Percentiles rank a stretch among this genome's conserved stretches.
Conservation (phyloP, 2,888 invertebrate species). For the Pollenia griseotomentosa region DNA sequence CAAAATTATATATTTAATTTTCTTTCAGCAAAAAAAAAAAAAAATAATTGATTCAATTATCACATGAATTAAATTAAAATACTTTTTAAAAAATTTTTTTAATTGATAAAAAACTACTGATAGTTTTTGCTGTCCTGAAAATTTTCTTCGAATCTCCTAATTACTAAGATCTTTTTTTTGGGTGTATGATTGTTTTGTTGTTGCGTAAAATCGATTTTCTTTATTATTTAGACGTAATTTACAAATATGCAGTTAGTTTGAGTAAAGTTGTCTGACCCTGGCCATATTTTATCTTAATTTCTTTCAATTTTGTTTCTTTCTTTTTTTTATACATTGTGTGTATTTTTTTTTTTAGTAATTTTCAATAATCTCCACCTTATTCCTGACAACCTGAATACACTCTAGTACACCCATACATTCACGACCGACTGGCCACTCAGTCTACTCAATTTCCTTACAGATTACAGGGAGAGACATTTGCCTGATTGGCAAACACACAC, state of each 20-base stretch:
- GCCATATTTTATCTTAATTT: slow-evolving; percentile 63
- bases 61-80: no score
- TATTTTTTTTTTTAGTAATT: slow-evolving; percentile 24
- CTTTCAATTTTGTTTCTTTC: slow-evolving; percentile 41
- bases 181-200: background rate
- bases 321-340: background rate
- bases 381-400: slow-evolving; percentile 13
- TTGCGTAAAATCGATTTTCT: slow-evolving; percentile 70
- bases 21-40: no score
- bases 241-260: slow-evolving; percentile 24
- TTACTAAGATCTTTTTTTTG: slow-evolving; percentile 2
- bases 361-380: slow-evolving; percentile 53
- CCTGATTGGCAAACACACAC: background rate
- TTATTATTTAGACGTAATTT: slow-evolving; percentile 47
- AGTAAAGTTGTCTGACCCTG: slow-evolving; percentile 68
- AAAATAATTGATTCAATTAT: no score
- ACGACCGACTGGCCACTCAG: slow-evolving; percentile 23
- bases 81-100: no score
- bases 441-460: slow-evolving; percentile 49
- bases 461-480: slow-evolving; percentile 46
- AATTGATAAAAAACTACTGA: no score
- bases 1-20: no score
- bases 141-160: background rate
- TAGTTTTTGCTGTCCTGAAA: no score
- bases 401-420: background rate